Evolutionary conservation across 2,113 vertebrate species (phyloP).

Genomic region (cattle (Bos taurus)): ARS-UCD2.0 NC_037330.1:1379501-1380000

Average conservation of each 20-base stretch:
- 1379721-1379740: not conserved
- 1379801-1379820: not conserved
- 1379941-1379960: too few relatives aligned
- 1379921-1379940: too few relatives aligned
- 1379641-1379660: not conserved
- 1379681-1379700: not conserved
- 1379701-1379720: not conserved
- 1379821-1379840: not conserved
- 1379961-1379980: too few relatives aligned
- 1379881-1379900: not conserved
- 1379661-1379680: not conserved
- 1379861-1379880: not conserved
- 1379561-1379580: not conserved
- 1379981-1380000: too few relatives aligned
- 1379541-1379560: not conserved
- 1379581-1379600: not conserved
- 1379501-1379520: not conserved
- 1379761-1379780: not conserved
- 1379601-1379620: not conserved
- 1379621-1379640: not conserved
- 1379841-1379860: not conserved
- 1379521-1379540: not conserved
- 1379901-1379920: too few relatives aligned
- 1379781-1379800: not conserved
- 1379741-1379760: not conserved